Base-by-base conservation (phyloP, 2,113 vertebrate genomes). In the Elgaria multicarinata region DNA sequence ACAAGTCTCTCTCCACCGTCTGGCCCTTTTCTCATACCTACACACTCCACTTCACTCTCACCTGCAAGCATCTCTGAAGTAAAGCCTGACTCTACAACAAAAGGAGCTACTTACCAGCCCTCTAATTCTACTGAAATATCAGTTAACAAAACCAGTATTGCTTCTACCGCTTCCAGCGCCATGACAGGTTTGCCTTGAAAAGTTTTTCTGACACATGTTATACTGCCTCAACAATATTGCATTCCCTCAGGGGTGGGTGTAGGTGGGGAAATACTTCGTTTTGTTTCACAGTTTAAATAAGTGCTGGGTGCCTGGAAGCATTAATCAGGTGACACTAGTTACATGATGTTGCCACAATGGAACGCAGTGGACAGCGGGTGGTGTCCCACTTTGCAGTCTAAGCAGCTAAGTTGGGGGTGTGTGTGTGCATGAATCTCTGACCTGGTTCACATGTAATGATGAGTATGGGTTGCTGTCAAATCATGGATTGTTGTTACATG, bases 41-140 rank as follows among this genome's bases (percentile, higher is more conserved):
- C 96, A 80, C 58, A 0, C 95, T 92, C 42, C 93, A 92, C 74
- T 44, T 7, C 89, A 92, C 2, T 16, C 95, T 94, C 55, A 96
- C 92, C 22, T 74, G 0, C 96, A 95, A 90, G 74, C 95, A 96
- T 14, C 93, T 90, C 93, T 88, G 92, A 92, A 87, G 53, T 74
- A 92, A 88, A 36, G 26, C 69, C 26, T 80, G 69, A 2, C 92
- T 92, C 85, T 80, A 78, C 81, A 90, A 83, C 85, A 88, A 85
- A 89, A 58, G 62, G 87, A 83, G 22, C n/a, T 20, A 42, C 66
- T 88, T n/a, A 55, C 16, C 16, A 83, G 79, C 62, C 33, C 78
- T 39, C 31, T 10, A 9, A 50, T 50, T 33, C 84, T 80, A 0
- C 20, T 2, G 81, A 26, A 24, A 53, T 26, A 2, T 6, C 77